Evolutionary conservation across 1,140 invertebrate genomes (phyloP), one percentile per base, ranked within the genome.

Genomic region (Helicoverpa zea): DNA sequence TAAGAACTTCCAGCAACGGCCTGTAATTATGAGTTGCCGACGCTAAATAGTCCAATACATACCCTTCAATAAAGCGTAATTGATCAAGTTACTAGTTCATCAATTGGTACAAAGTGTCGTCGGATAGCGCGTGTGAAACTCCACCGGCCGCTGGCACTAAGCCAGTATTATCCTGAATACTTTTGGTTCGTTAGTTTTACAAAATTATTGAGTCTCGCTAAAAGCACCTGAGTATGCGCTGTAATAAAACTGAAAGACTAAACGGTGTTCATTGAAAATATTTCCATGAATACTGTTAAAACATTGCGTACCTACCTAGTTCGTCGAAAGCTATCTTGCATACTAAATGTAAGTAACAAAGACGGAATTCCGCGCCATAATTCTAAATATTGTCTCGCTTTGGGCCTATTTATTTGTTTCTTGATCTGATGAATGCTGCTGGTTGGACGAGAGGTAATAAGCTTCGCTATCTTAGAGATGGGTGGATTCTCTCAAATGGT

Each of bases 11-110:
- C 35, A 43, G 35, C 35, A 43, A 43, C 35, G 35, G 35, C 35
- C 35, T 43, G 35, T 43, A 43, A 43, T 43, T 43, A 43, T 43
- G 35, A 43, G 35, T 43, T 43, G 35, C 35, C 35, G 35, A 43
- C 35, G 35, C 35, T 43, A 43, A 43, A 43, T 43, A 43, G 35
- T 43, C 14, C 14, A 54, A 29, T 68, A 49, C 43, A 49, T 23
- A 11, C 12, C 16, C 49, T 18, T 72, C 49, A 52, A 72, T 52
- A 51, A 16, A 54, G 49, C 47, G 4, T 58, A 58, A 73, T 73
- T 73, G 52, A 73, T 73, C 52, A 73, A 73, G 70, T 73, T 73
- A 73, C 52, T 58, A 73, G 18, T 73, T 58, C 52, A 58, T 73
- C 70, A 73, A 73, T 73, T 30, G 70, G 12, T 56, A 73, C 70